Evolutionary conservation across 2,797 vertebrate genomes (phyloP).

Genomic region (Alosa sapidissima): DNA sequence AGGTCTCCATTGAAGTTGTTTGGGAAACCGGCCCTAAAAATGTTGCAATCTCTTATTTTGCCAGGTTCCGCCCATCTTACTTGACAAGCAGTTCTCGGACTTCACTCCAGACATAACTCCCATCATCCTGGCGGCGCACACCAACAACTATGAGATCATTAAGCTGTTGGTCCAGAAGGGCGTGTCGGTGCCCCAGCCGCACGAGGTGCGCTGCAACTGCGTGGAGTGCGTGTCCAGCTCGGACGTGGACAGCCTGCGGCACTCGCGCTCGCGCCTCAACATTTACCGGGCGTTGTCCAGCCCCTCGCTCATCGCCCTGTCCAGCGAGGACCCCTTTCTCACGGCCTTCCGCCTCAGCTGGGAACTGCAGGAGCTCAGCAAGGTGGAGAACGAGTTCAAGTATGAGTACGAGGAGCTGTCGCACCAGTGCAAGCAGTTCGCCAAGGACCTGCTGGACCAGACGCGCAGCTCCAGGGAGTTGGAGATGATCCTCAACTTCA

Average conservation of each 20-base stretch:
- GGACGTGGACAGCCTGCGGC: constrained; percentile 91
- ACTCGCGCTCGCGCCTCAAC: constrained; percentile 94
- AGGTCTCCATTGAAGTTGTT: too few species aligned
- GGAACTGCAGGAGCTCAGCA: constrained; percentile 95
- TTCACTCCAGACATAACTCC: constrained; percentile 98
- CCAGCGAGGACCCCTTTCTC: constrained; percentile 96
- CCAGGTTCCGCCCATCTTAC: constrained; percentile 93
- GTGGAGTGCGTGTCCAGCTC: constrained; percentile 88
- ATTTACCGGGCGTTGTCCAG: constrained; percentile 94
- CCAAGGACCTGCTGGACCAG: constrained; percentile 96
- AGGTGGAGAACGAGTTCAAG: constrained; percentile 95
- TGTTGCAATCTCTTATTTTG: neutral
- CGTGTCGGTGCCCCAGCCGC: constrained; percentile 90
- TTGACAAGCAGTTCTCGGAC: constrained; percentile 98
- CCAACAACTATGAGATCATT: constrained; percentile 97
- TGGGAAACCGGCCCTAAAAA: too few species aligned
- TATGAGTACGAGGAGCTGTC: constrained; percentile 94
- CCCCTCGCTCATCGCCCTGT: constrained; percentile 90
- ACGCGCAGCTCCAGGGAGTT: constrained; percentile 95
- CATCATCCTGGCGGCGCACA: constrained; percentile 96
- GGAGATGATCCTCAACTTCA: constrained; percentile 94
- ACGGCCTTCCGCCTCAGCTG: constrained; percentile 95
- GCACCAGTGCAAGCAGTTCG: constrained; percentile 87
- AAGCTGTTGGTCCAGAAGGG: constrained; percentile 94
- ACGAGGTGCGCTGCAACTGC: constrained; percentile 93